phyloP scores from a whole-genome alignment of 2,113 vertebrate genomes.

The Mormoops blainvillei region DNA sequence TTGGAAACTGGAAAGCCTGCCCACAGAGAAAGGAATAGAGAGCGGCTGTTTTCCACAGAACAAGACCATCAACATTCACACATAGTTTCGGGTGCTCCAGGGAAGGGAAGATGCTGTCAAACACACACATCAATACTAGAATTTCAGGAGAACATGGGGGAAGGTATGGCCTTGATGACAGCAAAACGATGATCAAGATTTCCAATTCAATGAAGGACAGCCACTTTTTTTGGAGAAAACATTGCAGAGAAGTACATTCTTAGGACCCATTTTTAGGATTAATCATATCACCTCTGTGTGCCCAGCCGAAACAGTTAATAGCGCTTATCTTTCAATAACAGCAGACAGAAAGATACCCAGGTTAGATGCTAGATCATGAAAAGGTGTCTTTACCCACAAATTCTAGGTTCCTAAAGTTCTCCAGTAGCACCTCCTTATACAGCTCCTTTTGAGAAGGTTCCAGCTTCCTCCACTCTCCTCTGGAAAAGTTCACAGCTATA shows the following conservation, averaged over 20 bases:
- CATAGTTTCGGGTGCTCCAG: not conserved
- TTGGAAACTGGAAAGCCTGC: slow-evolving; percentile 63
- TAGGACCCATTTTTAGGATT: not conserved
- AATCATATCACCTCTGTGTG: not conserved
- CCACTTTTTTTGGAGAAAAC: not conserved
- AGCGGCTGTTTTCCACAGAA: not conserved
- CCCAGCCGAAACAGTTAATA: not conserved
- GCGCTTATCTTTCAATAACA: not conserved
- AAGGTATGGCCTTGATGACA: not conserved
- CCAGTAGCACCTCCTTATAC: slow-evolving; percentile 55
- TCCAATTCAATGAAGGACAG: not conserved
- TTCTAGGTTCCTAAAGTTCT: slow-evolving; percentile 59
- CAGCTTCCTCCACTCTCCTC: slow-evolving; percentile 63
- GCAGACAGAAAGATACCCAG: not conserved
- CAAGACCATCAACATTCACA: not conserved
- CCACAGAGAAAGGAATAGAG: slow-evolving; percentile 29
- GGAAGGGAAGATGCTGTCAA: not conserved
- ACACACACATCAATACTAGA: not conserved
- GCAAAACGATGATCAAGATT: not conserved
- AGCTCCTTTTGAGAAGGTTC: slow-evolving; percentile 58
- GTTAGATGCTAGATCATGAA: not conserved
- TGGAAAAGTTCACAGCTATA: slow-evolving; percentile 56
- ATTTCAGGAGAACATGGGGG: not conserved
- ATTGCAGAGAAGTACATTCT: not conserved
- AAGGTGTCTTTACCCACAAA: slow-evolving; percentile 58